Evolutionary conservation across 2,797 vertebrate species (phyloP).

Genomic region (Gymnothorax reevesii): DNA sequence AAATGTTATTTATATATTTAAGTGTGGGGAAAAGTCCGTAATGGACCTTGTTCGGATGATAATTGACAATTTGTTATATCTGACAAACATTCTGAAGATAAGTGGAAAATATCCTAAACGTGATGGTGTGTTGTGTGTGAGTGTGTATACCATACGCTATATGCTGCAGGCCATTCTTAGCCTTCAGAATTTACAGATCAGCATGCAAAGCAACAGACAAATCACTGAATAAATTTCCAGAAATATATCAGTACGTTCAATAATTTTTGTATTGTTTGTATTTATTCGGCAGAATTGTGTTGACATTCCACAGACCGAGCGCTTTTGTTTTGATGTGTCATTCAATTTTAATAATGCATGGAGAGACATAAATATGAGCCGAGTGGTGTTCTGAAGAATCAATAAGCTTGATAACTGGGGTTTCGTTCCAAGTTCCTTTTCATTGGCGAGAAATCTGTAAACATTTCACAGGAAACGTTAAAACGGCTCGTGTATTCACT

Average conservation of each 20-base stretch:
- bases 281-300: not conserved
- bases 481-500: not conserved
- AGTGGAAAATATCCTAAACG: not conserved
- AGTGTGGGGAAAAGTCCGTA: not conserved
- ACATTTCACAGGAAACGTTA: not conserved
- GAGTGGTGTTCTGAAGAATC: slow-evolving; percentile 19
- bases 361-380: not conserved
- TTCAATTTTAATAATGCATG: slow-evolving; percentile 21
- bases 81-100: not conserved
- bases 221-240: not conserved
- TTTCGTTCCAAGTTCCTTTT: not conserved
- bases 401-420: slow-evolving; percentile 20
- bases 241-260: not conserved
- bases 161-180: not conserved
- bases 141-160: not conserved
- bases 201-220: not conserved
- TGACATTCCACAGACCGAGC: not conserved
- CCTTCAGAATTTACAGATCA: not conserved
- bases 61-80: not conserved
- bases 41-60: not conserved
- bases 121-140: not conserved
- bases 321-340: slow-evolving; percentile 26
- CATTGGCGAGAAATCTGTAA: not conserved
- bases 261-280: not conserved
- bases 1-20: not conserved